phyloP scores from a whole-genome alignment of 2,113 vertebrate genomes.

The Anser cygnoides region DNA sequence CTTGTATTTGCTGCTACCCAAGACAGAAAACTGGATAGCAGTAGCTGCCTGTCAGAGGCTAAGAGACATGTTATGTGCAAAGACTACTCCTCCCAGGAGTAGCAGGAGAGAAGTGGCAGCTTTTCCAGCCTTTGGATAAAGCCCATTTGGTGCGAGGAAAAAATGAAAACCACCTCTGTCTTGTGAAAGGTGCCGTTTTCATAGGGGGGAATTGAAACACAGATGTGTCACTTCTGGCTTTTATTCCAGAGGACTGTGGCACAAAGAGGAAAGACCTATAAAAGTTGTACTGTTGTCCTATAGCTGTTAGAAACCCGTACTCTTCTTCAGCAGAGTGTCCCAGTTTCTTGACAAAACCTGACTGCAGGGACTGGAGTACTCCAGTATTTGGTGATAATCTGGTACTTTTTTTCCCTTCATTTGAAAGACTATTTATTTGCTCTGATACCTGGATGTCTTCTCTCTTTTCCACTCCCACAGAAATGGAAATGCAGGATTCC shows the following conservation, averaged over 20 bases:
- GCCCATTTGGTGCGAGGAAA: neutral
- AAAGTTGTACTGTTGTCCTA: neutral
- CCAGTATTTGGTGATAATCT: neutral
- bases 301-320: neutral
- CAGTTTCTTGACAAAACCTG: neutral
- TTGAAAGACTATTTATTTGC: neutral
- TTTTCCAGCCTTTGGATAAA: neutral
- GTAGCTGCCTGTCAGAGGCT: neutral
- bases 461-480: conserved; percentile 65
- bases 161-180: neutral
- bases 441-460: neutral
- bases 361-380: neutral
- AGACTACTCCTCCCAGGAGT: neutral
- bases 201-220: neutral
- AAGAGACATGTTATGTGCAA: neutral
- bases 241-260: neutral
- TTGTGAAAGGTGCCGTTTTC: neutral
- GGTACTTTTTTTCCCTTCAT: neutral
- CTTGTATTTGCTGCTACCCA: neutral
- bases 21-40: neutral
- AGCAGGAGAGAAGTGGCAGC: neutral
- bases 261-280: neutral
- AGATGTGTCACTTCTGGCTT: neutral
- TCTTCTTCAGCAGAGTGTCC: neutral
- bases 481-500: conserved; percentile 86